phyloP scores from a whole-genome alignment of 2,888 invertebrate species.

The Neoascia interrupta region DNA sequence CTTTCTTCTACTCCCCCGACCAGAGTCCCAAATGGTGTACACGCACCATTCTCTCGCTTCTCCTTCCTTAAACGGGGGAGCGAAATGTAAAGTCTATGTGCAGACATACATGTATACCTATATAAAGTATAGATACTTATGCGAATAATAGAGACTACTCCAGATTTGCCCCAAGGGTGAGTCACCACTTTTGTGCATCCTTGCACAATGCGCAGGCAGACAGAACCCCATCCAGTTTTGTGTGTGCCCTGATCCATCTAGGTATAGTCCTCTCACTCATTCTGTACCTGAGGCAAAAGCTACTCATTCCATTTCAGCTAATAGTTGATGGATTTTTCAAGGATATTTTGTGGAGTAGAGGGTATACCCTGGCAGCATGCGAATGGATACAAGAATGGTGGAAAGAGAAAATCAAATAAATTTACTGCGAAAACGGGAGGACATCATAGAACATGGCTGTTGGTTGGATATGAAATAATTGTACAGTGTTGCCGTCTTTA shows the following conservation, averaged over 20 bases:
- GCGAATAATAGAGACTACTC: conserved; percentile 19
- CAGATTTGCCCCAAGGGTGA: conserved; percentile 64
- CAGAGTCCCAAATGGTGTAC: conserved; percentile 4
- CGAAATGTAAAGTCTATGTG: too few species aligned
- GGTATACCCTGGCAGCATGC: not conserved
- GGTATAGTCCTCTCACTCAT: conserved; percentile 61
- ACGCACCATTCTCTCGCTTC: conserved; percentile 37
- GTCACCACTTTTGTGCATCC: conserved; percentile 62
- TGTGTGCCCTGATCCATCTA: conserved; percentile 53
- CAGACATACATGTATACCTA: not conserved
- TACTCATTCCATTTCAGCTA: conserved; percentile 31
- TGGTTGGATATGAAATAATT: conserved; percentile 13
- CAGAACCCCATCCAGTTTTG: conserved; percentile 58
- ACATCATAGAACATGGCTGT: conserved; percentile 3
- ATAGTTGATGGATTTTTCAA: conserved; percentile 44
- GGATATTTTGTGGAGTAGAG: conserved; percentile 37
- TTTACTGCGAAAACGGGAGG: conserved; percentile 47
- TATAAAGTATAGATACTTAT: too few species aligned
- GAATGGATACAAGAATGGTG: conserved; percentile 8
- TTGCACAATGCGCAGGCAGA: conserved; percentile 69
- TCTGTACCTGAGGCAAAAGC: conserved; percentile 13
- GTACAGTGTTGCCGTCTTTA: conserved; percentile 35
- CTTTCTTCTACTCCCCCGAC: not conserved
- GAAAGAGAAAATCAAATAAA: conserved; percentile 62
- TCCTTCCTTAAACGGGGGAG: not conserved